Percentiles rank a stretch among this genome's conserved stretches.
Evolutionary conservation across 2,113 vertebrate genomes (phyloP).

Genomic region (Isichthys henryi): DNA sequence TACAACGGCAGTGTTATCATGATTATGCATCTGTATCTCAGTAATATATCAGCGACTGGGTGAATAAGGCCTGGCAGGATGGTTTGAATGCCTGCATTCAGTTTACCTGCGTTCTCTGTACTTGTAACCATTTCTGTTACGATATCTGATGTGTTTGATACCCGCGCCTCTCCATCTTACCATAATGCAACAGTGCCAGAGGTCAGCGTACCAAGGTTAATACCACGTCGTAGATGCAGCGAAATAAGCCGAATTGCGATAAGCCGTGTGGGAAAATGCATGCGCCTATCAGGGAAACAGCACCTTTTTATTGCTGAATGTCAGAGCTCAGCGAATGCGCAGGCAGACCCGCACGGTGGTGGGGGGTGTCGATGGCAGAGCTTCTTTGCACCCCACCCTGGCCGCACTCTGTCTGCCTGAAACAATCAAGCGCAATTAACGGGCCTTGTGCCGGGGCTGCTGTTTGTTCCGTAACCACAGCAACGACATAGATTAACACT

Average conservation of each 20-base stretch:
- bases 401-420: constrained; percentile 27
- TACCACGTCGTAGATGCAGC: neutral
- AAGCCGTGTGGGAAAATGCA: neutral
- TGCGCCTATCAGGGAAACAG: neutral
- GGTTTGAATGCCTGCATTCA: neutral
- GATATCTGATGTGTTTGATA: neutral
- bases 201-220: neutral
- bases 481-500: constrained; percentile 70
- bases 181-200: neutral
- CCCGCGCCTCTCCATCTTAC: neutral
- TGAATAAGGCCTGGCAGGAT: neutral
- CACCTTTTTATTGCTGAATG: neutral
- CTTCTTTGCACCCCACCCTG: neutral
- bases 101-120: neutral
- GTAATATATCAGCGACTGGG: neutral
- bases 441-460: constrained; percentile 61
- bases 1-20: neutral
- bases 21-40: neutral
- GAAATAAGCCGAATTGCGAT: neutral
- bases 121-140: neutral
- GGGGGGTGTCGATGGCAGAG: neutral
- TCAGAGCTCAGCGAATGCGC: neutral
- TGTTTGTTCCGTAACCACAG: constrained; percentile 72
- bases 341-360: neutral
- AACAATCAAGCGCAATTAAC: constrained; percentile 77